These are phyloP conservation scores for Cyanoderma ruficeps DNA, from an alignment of 2,113 vertebrate genomes.

Conservation along the genomic window DNA sequence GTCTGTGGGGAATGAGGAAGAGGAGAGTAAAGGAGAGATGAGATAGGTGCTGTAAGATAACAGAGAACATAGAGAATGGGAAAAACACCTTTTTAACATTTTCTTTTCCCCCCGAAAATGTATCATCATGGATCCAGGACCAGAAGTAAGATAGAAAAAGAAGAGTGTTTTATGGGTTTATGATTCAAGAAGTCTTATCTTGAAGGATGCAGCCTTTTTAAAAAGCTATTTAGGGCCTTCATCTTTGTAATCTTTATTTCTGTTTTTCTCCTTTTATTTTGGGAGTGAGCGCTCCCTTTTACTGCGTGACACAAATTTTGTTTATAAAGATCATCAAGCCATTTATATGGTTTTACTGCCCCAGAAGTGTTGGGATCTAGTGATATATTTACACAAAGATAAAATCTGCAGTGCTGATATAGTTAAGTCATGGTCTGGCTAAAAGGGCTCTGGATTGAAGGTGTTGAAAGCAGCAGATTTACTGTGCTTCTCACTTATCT, in stretches of 20 bases:
- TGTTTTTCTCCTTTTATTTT: not conserved
- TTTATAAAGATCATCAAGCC: not conserved
- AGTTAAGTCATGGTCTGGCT: not conserved
- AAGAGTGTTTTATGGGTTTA: not conserved
- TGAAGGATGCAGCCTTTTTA: not conserved
- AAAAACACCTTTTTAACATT: not conserved
- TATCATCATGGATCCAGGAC: not conserved
- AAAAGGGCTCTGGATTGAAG: not conserved
- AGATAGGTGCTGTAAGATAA: not conserved
- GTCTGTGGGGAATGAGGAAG: not conserved
- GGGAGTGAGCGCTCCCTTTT: not conserved
- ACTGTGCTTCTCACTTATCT: not conserved
- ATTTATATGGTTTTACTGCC: not conserved
- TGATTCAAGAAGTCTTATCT: not conserved
- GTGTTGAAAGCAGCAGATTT: conserved; percentile 40
- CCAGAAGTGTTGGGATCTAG: not conserved
- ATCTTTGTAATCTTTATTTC: not conserved
- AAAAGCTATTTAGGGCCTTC: not conserved
- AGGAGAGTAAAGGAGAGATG: not conserved
- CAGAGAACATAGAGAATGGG: not conserved
- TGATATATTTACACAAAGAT: not conserved
- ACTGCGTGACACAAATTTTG: not conserved
- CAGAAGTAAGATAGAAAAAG: not conserved
- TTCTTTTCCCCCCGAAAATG: not conserved
- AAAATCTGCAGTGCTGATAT: not conserved